Evolutionary conservation across 2,113 vertebrate genomes (phyloP).

Genomic region (Brachyhypopomus gauderio): DNA sequence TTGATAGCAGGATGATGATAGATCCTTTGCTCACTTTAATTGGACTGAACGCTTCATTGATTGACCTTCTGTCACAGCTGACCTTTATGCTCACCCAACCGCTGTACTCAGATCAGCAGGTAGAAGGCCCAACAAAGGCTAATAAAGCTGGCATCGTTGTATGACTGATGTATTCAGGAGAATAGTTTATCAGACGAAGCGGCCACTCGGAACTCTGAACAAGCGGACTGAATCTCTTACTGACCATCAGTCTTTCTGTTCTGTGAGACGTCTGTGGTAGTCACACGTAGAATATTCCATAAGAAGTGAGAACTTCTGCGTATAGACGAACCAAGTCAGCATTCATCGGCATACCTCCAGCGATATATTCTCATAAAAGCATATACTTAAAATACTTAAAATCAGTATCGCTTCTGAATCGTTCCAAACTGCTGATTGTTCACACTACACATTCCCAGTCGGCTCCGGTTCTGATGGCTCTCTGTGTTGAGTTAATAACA

Average conservation of each 20-base stretch:
- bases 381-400: neutral
- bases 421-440: neutral
- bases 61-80: constrained; percentile 39
- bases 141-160: constrained; percentile 40
- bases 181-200: constrained; percentile 14
- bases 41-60: constrained; percentile 42
- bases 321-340: neutral
- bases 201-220: constrained; percentile 19
- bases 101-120: constrained; percentile 19
- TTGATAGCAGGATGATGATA: constrained; percentile 18
- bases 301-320: neutral
- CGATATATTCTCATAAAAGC: neutral
- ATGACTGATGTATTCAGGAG: constrained; percentile 28
- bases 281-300: neutral
- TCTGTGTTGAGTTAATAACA: constrained; percentile 15
- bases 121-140: constrained; percentile 26
- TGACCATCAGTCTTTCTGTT: neutral
- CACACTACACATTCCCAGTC: neutral
- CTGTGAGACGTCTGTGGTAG: neutral
- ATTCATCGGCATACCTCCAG: neutral
- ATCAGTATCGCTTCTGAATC: neutral
- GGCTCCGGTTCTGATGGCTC: neutral
- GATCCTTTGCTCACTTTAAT: constrained; percentile 39
- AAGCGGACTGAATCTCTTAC: neutral
- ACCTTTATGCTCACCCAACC: constrained; percentile 30